Base-by-base conservation (phyloP, 2,797 vertebrate species). In the Ctenosaura bakeri region DNA sequence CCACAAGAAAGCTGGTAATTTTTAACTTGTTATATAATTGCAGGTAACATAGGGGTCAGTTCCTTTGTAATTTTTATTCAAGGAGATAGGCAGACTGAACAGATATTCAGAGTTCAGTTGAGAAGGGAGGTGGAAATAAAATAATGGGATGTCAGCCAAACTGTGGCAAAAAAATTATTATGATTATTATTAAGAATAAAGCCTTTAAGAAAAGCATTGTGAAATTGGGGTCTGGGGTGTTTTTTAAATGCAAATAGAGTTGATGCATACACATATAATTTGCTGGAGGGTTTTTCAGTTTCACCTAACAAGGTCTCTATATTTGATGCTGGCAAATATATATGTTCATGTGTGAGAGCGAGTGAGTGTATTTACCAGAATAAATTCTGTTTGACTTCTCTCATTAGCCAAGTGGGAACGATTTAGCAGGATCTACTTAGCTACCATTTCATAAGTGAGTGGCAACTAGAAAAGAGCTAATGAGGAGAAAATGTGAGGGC, bases 291-390 rank as follows among this genome's bases (percentile, higher is more conserved):
- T 91, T 59, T 86, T 91, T 22, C 84, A 91, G 77, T 8, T 89
- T 94, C 91, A 90, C 18, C 83, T 89, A 69, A 29, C 59, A 88
- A 69, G 26, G 71, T 22, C 89, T 88, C 46, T 92, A 56, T 78
- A 92, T 94, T 95, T 92, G 42, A 85, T 94, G 85, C 90, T 91
- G 46, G 77, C 71, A 86, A 85, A 50, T 90, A 78, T 77, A 92
- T 62, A 90, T 8, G 42, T 46, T 2, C 42, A 46, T 46, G 42
- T 46, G 42, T 46, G 42, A 69, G 7, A 69, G 20, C 4, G 20
- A 59, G 91, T 90, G 81, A 92, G 90, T 90, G 42, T 46, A 46
- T 46, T 46, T 46, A 46, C 42, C 42, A 84, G 76, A 90, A 38
- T 87, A 74, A 79, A 78, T 91, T 94, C 92, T 94, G 46, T 77